Evolutionary conservation across 2,113 vertebrate genomes (phyloP), one percentile per base, ranked within the genome.

Genomic region (Datnioides undecimradiatus): DNA sequence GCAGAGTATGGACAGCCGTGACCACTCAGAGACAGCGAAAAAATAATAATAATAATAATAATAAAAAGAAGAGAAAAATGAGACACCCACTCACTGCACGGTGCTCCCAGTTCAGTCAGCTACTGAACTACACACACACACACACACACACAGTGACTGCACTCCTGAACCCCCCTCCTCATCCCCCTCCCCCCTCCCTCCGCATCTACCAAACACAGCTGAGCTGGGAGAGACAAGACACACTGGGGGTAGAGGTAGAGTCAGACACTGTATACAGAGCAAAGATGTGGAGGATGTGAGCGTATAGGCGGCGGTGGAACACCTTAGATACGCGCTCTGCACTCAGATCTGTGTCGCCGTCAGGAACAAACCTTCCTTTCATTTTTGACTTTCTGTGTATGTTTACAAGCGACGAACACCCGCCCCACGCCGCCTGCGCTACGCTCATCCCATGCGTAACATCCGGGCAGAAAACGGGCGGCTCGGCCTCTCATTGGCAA

Each of bases 1-100:
- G 79, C 82, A 83, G 78, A 88, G 73, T 55, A 78, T 52, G 60
- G 85, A 84, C 80, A 79, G 77, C 79, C 48, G 29, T 84, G 73
- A 81, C 63, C 71, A 79, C 73, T 74, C 60, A 66, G 46, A 77
- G 36, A 46, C 49, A 58, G 40, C 27, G 51, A 48, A 12, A 13
- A 29, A 40, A n/a, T 34, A 40, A 17, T n/a, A n/a, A n/a, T n/a
- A n/a, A n/a, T n/a, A n/a, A n/a, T n/a, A 58, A 74, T 52, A 49
- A 17, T 63, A 59, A 79, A 57, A 62, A 25, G 23, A 31, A 23
- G 54, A 60, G 38, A 31, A 57, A 65, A 64, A 73, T 48, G 59
- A 80, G 80, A 87, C 75, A 59, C 68, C 77, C 68, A 90, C 86
- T 83, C 41, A 31, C 60, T 72, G 71, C 23, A 10, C 10, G 3